phyloP scores from a whole-genome alignment of 2,888 invertebrate genomes.

The Netelia fuscicornis region DNA sequence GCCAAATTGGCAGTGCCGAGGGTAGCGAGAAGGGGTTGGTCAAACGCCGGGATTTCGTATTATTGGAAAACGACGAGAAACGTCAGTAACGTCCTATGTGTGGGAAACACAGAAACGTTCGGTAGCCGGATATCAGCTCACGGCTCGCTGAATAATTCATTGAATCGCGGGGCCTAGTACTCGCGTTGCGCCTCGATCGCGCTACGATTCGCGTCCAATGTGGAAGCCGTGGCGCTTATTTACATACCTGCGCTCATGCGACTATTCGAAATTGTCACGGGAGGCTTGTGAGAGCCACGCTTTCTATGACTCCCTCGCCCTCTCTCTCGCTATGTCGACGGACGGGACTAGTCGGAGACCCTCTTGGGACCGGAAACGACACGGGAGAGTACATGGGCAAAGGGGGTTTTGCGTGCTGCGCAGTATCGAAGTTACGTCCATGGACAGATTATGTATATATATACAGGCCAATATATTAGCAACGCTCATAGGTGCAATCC shows the following conservation, averaged over 20 bases:
- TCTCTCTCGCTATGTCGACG: constrained; percentile 12
- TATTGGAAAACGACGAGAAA: constrained; percentile 71
- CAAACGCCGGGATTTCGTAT: constrained; percentile 56
- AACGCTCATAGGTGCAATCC: not conserved
- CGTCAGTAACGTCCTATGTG: constrained; percentile 24
- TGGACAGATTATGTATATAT: not conserved
- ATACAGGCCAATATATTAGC: not conserved
- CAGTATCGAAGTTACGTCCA: constrained; percentile 1
- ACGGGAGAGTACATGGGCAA: constrained; percentile 25
- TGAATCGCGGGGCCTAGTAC: constrained; percentile 67
- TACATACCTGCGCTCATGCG: constrained; percentile 71
- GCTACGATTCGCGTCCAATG: constrained; percentile 59
- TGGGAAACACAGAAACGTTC: constrained; percentile 63
- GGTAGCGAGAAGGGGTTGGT: not conserved
- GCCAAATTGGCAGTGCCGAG: constrained; percentile 33
- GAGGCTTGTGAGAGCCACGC: constrained; percentile 65
- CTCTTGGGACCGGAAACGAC: constrained; percentile 55
- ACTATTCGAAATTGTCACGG: constrained; percentile 71
- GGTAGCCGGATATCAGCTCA: constrained; percentile 74
- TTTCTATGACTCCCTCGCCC: not conserved
- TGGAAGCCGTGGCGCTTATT: constrained; percentile 64
- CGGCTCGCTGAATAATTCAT: constrained; percentile 76
- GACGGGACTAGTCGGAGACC: constrained; percentile 35
- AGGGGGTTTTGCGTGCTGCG: constrained; percentile 30
- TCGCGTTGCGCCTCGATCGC: constrained; percentile 24